phyloP scores from a whole-genome alignment of 2,888 invertebrate genomes.

The Psylliodes chrysocephalus region DNA sequence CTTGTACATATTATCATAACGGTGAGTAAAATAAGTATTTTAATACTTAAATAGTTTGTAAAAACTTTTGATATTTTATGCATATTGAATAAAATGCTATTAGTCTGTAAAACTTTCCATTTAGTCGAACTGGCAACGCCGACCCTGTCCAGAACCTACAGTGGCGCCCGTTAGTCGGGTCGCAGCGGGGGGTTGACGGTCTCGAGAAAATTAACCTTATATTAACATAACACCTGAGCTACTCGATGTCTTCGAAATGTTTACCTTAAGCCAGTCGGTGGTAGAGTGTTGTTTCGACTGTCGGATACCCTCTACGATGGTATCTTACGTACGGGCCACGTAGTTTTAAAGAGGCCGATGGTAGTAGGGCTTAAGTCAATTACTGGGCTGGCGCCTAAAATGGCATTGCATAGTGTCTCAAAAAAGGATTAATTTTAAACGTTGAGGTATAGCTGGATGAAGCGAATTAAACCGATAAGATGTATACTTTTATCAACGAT shows the following conservation, averaged over 20 bases:
- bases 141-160: slow-evolving; percentile 11
- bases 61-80: no score
- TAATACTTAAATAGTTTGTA: no score
- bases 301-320: slow-evolving; percentile 14
- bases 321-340: slow-evolving; percentile 14
- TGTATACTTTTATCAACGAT: no score
- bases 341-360: slow-evolving; percentile 12
- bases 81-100: no score
- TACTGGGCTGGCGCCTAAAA: slow-evolving; percentile 46
- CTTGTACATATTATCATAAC: no score
- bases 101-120: no score
- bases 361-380: slow-evolving; percentile 35
- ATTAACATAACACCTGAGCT: slow-evolving; percentile 31
- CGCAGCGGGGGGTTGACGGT: slow-evolving; percentile 50
- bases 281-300: slow-evolving; percentile 20
- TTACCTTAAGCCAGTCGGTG: slow-evolving; percentile 20
- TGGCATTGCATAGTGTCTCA: slow-evolving; percentile 30
- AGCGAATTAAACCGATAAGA: no score
- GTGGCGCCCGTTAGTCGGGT: slow-evolving; percentile 54
- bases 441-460: background rate
- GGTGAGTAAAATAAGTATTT: no score
- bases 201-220: slow-evolving; percentile 30
- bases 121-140: no score
- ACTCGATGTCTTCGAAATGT: slow-evolving; percentile 11
- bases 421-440: slow-evolving; percentile 30